Evolutionary conservation across 2,797 vertebrate species (phyloP).

Genomic region (Mormyrops boulengeri): DNA sequence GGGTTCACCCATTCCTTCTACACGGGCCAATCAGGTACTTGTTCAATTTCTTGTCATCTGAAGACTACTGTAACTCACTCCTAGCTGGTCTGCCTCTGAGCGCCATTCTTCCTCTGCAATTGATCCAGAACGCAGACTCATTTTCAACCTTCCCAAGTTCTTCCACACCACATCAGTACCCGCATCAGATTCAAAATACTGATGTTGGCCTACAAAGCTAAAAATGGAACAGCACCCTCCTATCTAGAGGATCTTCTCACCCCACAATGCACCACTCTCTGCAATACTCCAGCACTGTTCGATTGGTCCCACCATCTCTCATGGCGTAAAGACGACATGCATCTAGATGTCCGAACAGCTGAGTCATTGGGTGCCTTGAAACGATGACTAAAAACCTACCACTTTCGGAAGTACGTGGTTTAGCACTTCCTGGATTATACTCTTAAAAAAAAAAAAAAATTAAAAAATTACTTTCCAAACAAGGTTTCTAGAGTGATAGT

Average conservation of each 20-base stretch:
- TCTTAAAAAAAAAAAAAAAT: too few species aligned
- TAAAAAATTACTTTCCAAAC: neutral
- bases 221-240: neutral
- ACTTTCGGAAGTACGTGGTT: neutral
- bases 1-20: neutral
- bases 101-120: neutral
- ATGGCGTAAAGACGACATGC: neutral
- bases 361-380: too few species aligned
- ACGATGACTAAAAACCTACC: neutral
- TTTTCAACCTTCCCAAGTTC: neutral
- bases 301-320: neutral
- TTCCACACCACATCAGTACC: neutral
- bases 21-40: neutral
- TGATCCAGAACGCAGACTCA: neutral
- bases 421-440: neutral
- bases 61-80: neutral
- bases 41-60: neutral
- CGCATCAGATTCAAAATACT: neutral
- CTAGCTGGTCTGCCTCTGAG: neutral
- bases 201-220: neutral
- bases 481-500: neutral
- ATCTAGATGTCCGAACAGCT: neutral
- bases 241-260: neutral
- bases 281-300: neutral
- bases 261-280: too few species aligned